Percentiles rank a stretch among this genome's conserved stretches.
Evolutionary conservation across 2,797 vertebrate genomes (phyloP).

Genomic region (Coendou prehensilis): DNA sequence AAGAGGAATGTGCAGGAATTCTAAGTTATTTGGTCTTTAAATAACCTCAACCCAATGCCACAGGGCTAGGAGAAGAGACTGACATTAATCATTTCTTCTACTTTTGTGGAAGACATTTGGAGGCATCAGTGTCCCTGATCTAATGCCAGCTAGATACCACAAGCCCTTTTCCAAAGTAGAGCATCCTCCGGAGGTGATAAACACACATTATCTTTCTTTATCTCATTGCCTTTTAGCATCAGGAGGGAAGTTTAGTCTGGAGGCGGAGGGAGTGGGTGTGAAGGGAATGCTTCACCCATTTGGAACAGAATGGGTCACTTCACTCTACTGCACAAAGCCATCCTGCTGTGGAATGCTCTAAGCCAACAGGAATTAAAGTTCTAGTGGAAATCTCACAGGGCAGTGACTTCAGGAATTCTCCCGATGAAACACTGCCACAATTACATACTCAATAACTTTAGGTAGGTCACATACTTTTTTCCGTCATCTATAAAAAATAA

Average conservation of each 20-base stretch:
- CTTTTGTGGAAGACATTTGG: not conserved
- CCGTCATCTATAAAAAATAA: not conserved
- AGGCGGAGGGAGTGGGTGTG: not conserved
- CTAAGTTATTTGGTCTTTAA: slow-evolving; percentile 9
- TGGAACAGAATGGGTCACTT: not conserved
- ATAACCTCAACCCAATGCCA: not conserved
- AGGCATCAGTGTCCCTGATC: not conserved
- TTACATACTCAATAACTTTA: not conserved
- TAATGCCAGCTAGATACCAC: not conserved
- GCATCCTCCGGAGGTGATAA: not conserved
- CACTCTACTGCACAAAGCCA: not conserved
- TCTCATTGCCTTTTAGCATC: not conserved
- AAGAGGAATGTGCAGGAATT: not conserved
- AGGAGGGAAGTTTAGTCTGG: not conserved
- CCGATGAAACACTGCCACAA: not conserved
- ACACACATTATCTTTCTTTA: not conserved
- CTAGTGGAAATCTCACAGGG: not conserved
- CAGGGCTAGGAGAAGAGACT: not conserved
- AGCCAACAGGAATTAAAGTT: not conserved
- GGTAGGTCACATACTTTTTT: not conserved
- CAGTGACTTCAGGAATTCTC: not conserved
- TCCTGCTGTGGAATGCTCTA: not conserved
- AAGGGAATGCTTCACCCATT: not conserved
- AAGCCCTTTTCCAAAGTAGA: not conserved
- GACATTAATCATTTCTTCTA: not conserved